Percentiles rank a stretch among this genome's conserved stretches.
These are phyloP conservation scores for Dendrocincla tyrannina DNA, from an alignment of 2,797 vertebrate genomes.

Conservation along the genomic window DNA sequence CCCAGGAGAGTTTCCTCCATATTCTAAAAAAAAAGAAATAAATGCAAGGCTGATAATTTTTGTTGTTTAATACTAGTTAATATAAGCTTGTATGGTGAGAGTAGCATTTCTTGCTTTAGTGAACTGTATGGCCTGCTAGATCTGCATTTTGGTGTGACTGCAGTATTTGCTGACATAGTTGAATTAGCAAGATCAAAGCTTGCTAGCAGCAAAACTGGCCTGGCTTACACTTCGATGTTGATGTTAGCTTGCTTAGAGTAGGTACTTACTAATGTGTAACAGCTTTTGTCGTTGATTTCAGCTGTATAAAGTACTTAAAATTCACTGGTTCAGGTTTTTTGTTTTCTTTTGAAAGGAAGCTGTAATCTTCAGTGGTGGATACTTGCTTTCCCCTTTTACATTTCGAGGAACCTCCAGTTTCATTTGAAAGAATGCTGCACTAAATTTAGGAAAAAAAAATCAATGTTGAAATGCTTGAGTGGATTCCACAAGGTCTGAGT, in stretches of 20 bases:
- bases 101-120: neutral
- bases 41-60: neutral
- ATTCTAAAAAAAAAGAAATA: neutral
- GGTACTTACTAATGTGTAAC: neutral
- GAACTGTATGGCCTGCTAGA: neutral
- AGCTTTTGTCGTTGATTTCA: neutral
- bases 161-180: constrained; percentile 35
- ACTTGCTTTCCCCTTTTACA: neutral
- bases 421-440: neutral
- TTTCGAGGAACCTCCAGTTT: neutral
- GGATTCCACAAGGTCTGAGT: constrained; percentile 1
- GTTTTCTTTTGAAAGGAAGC: neutral
- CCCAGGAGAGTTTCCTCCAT: neutral
- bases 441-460: neutral
- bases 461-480: neutral
- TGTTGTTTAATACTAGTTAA: neutral
- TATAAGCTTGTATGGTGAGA: neutral
- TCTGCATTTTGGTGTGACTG: constrained; percentile 5
- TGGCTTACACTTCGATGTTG: neutral
- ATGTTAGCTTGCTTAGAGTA: neutral
- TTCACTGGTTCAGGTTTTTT: neutral
- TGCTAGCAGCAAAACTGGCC: neutral
- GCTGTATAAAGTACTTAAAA: neutral
- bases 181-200: constrained; percentile 32
- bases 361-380: neutral